Percentiles rank a stretch among this genome's conserved stretches.
Evolutionary conservation across 2,888 invertebrate species (phyloP).

Genomic region (Smittia sp.): DNA sequence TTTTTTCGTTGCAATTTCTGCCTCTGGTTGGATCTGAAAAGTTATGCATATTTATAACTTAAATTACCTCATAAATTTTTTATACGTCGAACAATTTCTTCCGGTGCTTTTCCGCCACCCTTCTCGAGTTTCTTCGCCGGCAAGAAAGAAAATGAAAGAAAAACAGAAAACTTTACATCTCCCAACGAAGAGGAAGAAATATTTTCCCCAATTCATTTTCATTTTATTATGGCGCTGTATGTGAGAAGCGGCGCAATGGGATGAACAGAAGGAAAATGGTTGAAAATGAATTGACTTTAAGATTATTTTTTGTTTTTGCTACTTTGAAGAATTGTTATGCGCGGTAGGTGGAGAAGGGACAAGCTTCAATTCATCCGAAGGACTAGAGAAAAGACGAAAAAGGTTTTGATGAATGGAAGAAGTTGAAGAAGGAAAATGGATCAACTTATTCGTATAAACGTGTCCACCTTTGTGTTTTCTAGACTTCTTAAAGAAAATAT

Average conservation of each 20-base stretch:
- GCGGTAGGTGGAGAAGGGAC: too few relatives aligned
- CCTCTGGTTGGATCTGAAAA: slow-evolving; percentile 16
- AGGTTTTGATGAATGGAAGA: too few relatives aligned
- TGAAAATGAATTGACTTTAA: too few relatives aligned
- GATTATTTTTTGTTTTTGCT: too few relatives aligned
- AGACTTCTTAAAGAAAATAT: too few relatives aligned
- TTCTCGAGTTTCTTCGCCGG: not conserved
- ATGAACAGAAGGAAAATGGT: not conserved
- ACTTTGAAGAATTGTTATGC: too few relatives aligned
- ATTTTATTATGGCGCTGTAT: slow-evolving; percentile 5
- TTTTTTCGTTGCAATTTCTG: too few relatives aligned
- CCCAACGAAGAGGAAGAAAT: not conserved
- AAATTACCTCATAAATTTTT: slow-evolving; percentile 35
- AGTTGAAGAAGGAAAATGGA: too few relatives aligned
- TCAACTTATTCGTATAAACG: too few relatives aligned
- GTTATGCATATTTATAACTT: slow-evolving; percentile 36
- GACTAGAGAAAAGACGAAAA: not conserved
- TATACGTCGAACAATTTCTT: not conserved
- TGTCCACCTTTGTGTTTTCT: too few relatives aligned
- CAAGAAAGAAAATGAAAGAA: not conserved
- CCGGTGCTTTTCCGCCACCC: not conserved
- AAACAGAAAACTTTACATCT: not conserved
- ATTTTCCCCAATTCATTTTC: slow-evolving; percentile 21
- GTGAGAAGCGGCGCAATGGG: slow-evolving; percentile 2
- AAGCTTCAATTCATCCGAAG: too few relatives aligned